Conservation (phyloP, 2,888 invertebrate species). For the Schrankia costaestrigalis region DNA sequence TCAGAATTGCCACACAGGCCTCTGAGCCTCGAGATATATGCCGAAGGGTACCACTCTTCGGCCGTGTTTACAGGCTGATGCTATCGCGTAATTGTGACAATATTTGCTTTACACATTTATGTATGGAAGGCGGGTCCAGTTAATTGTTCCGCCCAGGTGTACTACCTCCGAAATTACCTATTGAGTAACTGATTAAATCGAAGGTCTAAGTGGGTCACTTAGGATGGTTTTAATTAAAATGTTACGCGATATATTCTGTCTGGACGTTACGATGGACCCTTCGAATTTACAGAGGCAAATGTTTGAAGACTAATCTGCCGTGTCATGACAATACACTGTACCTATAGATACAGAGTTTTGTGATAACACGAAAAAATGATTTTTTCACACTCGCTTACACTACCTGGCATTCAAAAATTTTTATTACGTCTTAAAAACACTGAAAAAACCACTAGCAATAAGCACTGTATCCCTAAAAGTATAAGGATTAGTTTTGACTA, state of each 20-base stretch:
- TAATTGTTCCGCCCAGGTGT: conserved; percentile 52
- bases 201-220: conserved; percentile 37
- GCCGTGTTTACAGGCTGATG: conserved; percentile 71
- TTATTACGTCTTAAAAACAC: no score
- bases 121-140: conserved; percentile 55
- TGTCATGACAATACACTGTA: no score
- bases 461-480: no score
- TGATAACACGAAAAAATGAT: no score
- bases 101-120: conserved; percentile 73
- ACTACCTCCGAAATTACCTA: conserved; percentile 40
- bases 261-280: conserved; percentile 18
- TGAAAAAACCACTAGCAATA: no score
- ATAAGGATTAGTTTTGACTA: no score
- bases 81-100: conserved; percentile 78
- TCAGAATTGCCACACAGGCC: conserved; percentile 47
- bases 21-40: conserved; percentile 59
- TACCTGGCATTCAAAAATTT: no score
- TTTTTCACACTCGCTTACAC: no score
- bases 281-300: conserved; percentile 9
- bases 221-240: conserved; percentile 36
- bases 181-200: conserved; percentile 55
- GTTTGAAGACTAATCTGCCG: conserved; percentile 4
- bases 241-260: conserved; percentile 28
- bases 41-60: conserved; percentile 65
- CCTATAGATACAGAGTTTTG: no score